phyloP scores from a whole-genome alignment of 53 echinoderm and acorn worm genomes.

The Actinopyga echinites region DNA sequence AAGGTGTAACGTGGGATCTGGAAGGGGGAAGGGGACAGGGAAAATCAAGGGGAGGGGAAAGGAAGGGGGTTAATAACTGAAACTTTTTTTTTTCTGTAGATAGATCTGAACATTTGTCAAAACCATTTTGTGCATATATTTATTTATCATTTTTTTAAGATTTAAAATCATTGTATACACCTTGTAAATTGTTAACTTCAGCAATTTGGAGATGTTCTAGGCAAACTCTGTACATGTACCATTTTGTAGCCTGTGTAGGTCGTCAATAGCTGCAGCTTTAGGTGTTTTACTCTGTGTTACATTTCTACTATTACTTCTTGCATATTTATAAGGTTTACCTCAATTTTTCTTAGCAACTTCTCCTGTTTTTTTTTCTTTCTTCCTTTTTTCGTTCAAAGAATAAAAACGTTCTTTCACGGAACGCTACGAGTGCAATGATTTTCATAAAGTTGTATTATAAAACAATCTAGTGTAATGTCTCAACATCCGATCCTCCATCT shows the following conservation, averaged over 20 bases:
- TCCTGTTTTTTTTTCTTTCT: not conserved
- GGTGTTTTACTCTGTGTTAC: not conserved
- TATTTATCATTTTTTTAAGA: conserved; percentile 1
- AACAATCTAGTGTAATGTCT: conserved; percentile 17
- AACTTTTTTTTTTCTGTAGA: no score
- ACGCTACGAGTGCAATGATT: conserved; percentile 23
- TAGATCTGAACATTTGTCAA: not conserved
- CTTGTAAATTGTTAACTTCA: conserved; percentile 38
- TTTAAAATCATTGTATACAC: conserved; percentile 37
- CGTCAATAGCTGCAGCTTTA: not conserved
- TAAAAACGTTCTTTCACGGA: no score
- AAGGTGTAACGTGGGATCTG: no score
- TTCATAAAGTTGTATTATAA: conserved; percentile 26
- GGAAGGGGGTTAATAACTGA: not conserved
- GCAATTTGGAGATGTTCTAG: conserved; percentile 23
- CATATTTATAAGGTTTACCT: conserved; percentile 42
- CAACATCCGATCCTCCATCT: conserved; percentile 15
- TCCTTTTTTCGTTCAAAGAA: not conserved
- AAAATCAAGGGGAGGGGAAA: not conserved
- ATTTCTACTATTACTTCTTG: not conserved
- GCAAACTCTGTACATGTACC: conserved; percentile 16
- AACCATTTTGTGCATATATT: conserved; percentile 37
- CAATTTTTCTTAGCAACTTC: conserved; percentile 27
- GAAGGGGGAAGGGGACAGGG: not conserved
- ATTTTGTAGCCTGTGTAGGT: not conserved